Conservation (phyloP, 1,140 invertebrate genomes). For the Lutraria rhynchaena region DNA sequence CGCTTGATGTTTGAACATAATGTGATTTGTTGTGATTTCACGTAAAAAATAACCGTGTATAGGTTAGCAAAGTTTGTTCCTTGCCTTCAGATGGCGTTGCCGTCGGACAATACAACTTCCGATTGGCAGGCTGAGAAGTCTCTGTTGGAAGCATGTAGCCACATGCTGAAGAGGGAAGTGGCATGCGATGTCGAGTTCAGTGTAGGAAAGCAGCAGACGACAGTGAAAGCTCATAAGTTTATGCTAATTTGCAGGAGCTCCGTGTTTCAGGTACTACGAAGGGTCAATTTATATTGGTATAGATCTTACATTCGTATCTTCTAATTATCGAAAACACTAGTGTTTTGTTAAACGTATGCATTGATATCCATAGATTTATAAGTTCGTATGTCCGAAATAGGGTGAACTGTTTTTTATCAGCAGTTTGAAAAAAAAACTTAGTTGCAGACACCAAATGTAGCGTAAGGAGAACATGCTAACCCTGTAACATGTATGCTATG, state of each 20-base stretch:
- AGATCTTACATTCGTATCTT: neutral
- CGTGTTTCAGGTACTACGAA: slow-evolving; percentile 86
- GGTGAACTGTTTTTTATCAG: no score
- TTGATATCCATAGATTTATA: no score
- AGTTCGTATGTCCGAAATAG: no score
- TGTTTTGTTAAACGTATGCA: no score
- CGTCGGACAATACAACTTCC: slow-evolving; percentile 66
- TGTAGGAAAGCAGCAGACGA: slow-evolving; percentile 25
- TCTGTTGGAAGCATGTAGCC: slow-evolving; percentile 25
- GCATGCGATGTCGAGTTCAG: slow-evolving; percentile 51
- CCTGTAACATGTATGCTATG: no score
- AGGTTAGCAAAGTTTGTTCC: neutral
- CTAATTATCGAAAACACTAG: no score
- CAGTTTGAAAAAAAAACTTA: no score
- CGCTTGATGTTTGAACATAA: no score
- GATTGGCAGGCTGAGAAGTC: slow-evolving; percentile 35
- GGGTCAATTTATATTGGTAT: neutral
- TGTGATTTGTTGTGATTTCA: no score
- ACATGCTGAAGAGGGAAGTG: slow-evolving; percentile 44
- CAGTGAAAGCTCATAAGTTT: slow-evolving; percentile 87
- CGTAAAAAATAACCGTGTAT: no score
- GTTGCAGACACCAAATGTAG: no score
- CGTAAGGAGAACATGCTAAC: no score
- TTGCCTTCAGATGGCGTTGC: slow-evolving; percentile 22
- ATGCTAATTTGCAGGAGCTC: slow-evolving; percentile 90